A percentile compares a stretch with the other conserved stretches of the same genome.
These are phyloP conservation scores for Apotomis turbidana DNA, from an alignment of 2,888 invertebrate genomes.

Conservation along the genomic window DNA sequence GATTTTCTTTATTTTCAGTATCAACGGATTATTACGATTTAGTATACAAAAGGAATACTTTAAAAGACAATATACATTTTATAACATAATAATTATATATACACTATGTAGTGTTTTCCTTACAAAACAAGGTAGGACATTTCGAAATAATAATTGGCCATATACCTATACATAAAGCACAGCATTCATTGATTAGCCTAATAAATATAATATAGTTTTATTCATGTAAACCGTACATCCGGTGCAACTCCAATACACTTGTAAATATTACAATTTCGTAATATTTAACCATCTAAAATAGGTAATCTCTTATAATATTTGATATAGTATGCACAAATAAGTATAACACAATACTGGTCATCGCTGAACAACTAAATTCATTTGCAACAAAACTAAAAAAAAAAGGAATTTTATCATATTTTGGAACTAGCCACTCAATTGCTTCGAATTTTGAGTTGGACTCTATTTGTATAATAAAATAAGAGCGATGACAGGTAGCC, in stretches of 20 bases:
- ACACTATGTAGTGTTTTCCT: slow-evolving; percentile 27
- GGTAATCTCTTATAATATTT: too few species aligned
- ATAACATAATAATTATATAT: slow-evolving; percentile 27
- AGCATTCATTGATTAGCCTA: slow-evolving; percentile 16
- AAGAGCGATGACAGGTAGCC: too few species aligned
- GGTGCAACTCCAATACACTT: background rate
- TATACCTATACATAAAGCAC: slow-evolving; percentile 32
- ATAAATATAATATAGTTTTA: slow-evolving; percentile 14
- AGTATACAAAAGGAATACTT: slow-evolving; percentile 40
- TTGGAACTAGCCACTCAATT: too few species aligned
- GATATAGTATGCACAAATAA: too few species aligned
- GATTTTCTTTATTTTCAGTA: slow-evolving; percentile 29
- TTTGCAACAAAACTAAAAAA: too few species aligned
- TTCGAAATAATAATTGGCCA: slow-evolving; percentile 30
- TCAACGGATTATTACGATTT: slow-evolving; percentile 37
- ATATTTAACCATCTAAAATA: background rate
- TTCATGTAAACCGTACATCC: background rate
- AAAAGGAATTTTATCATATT: too few species aligned
- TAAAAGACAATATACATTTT: slow-evolving; percentile 31
- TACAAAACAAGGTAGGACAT: slow-evolving; percentile 28
- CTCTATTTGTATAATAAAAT: too few species aligned
- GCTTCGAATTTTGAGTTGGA: too few species aligned
- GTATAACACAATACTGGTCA: too few species aligned
- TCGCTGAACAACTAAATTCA: too few species aligned
- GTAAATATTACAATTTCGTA: background rate